Percentiles rank a stretch among this genome's conserved stretches.
Conservation (phyloP, 64 coral and sea anemone species). For the Astreopora myriophthalma region DNA sequence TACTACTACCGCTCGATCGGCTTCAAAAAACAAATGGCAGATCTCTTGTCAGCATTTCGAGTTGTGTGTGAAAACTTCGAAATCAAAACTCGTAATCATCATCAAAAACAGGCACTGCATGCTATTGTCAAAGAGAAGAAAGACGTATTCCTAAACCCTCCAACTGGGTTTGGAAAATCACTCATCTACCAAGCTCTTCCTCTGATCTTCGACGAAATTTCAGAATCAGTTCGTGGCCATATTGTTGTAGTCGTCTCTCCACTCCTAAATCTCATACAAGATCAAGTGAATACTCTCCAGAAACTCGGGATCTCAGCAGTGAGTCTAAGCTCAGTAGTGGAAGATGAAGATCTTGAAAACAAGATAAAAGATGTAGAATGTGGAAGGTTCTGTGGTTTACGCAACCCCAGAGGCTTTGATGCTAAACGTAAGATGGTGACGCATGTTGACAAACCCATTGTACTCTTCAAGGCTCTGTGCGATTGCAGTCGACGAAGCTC, state of each 20-base stretch:
- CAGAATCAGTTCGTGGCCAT: neutral
- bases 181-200: slow-evolving; percentile 19
- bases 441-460: neutral
- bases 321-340: neutral
- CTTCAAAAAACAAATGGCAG: too few relatives aligned
- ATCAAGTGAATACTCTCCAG: neutral
- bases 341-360: neutral
- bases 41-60: too few relatives aligned
- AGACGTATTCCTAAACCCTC: neutral
- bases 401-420: slow-evolving; percentile 15
- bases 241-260: neutral
- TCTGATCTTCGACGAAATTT: neutral
- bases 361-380: neutral
- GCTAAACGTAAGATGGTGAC: neutral
- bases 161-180: slow-evolving; percentile 28
- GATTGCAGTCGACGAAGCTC: slow-evolving; percentile 28
- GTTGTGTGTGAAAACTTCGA: too few relatives aligned
- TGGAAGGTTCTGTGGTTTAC: slow-evolving; percentile 17
- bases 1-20: too few relatives aligned
- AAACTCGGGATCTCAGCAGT: neutral
- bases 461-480: neutral
- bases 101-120: too few relatives aligned
- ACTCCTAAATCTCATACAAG: neutral
- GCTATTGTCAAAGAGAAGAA: too few relatives aligned
- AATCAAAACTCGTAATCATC: too few relatives aligned